Evolutionary conservation across 2,888 invertebrate genomes (phyloP).

Genomic region (Ectemnius lituratus): DNA sequence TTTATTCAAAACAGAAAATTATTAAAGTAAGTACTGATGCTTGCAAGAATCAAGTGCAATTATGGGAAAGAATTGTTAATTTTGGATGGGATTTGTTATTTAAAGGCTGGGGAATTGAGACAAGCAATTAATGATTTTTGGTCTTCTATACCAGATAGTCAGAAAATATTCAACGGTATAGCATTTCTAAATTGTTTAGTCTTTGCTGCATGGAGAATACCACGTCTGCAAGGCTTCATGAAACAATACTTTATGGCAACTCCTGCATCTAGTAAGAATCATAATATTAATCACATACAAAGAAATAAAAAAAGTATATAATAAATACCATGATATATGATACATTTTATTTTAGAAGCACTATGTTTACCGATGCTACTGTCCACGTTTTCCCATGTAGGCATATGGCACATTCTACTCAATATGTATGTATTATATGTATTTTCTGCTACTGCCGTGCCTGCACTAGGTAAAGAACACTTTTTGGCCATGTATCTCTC

Average conservation of each 20-base stretch:
- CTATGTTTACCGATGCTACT: constrained; percentile 93
- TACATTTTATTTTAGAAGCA: constrained; percentile 79
- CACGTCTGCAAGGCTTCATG: constrained; percentile 86
- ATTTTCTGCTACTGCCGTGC: constrained; percentile 85
- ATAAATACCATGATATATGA: constrained; percentile 10
- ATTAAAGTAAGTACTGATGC: constrained; percentile 45
- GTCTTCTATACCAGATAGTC: constrained; percentile 85
- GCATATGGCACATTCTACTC: constrained; percentile 89
- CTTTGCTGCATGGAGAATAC: constrained; percentile 90
- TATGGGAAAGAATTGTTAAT: background rate
- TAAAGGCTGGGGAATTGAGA: constrained; percentile 69
- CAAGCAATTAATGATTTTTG: constrained; percentile 82
- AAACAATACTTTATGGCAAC: constrained; percentile 91
- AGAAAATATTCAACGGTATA: constrained; percentile 89
- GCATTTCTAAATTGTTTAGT: constrained; percentile 88
- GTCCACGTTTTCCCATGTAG: constrained; percentile 97
- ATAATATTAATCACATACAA: background rate
- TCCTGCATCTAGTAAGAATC: constrained; percentile 85
- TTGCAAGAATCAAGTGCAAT: constrained; percentile 52
- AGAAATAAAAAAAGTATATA: background rate
- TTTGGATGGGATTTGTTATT: background rate
- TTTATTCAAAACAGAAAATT: background rate
- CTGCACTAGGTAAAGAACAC: constrained; percentile 92
- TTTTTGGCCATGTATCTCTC: constrained; percentile 94
- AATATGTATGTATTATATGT: constrained; percentile 98